Evolutionary conservation across 2,888 invertebrate genomes (phyloP), one percentile per base, ranked within the genome.

Genomic region (Nysson spinosus): DNA sequence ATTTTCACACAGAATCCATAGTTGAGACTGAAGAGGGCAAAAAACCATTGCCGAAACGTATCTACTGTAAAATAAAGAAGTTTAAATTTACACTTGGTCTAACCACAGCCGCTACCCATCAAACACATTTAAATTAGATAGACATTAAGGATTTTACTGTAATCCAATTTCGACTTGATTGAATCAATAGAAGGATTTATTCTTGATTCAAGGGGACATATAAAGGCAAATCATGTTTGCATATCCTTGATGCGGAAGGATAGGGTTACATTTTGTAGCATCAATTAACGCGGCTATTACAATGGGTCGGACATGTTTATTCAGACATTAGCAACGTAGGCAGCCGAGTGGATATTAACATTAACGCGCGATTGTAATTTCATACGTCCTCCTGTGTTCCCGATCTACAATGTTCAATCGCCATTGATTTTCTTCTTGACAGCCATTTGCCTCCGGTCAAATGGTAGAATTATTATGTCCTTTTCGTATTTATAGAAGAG

Each of bases 291-390:
- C 55, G 44, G 19, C 68, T 60, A 69, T 77, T 71, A 65, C 40
- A 55, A 49, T 39, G 14, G 32, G 34, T n/a, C 26, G 44, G 66
- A 75, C 69, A 61, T 81, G 72, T 82, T 82, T 80, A 75, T 79
- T 72, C 51, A 76, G 69, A 79, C 82, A 80, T 81, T 77, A 77
- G 63, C 66, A 43, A 30, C 37, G 62, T 40, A 57, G 62, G 70
- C 61, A 54, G 42, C 78, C 69, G 34, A 81, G 75, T 72, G 72
- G 71, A 56, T 65, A 60, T 66, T 61, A 68, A 60, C 57, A 63
- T 24, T 52, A 68, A 61, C 61, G 67, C 46, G 49, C 37, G 51
- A 26, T 17, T 43, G 75, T 60, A 75, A 74, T 69, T 62, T 32
- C 34, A 74, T 64, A 72, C 46, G 42, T 51, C 3, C 70, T 40